These are phyloP conservation scores for Cochlearius cochlearius DNA, from an alignment of 2,113 vertebrate species.

Conservation along the genomic window DNA sequence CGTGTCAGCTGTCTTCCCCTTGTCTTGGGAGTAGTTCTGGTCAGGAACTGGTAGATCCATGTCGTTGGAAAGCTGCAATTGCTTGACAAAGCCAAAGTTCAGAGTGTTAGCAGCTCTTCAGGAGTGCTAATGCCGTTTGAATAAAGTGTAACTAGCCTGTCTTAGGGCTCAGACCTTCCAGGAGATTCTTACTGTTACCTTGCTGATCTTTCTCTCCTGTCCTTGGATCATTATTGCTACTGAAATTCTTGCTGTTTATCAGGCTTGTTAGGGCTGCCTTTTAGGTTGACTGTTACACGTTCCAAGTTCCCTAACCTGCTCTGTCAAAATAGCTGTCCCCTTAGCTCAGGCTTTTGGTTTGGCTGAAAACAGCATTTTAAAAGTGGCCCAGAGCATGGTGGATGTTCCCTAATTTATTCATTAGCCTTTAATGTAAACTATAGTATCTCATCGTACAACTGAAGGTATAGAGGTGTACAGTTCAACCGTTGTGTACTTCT, in stretches of 20 bases:
- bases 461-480: not conserved
- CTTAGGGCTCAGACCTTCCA: not conserved
- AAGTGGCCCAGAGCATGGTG: not conserved
- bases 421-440: not conserved
- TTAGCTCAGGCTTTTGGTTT: not conserved
- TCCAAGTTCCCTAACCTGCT: not conserved
- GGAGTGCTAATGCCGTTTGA: not conserved
- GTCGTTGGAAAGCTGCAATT: not conserved
- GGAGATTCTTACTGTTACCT: not conserved
- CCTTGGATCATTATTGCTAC: not conserved
- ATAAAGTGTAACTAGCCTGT: not conserved
- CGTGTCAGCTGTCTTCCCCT: accelerated
- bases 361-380: not conserved
- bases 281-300: accelerated
- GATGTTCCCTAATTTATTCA: not conserved
- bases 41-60: not conserved
- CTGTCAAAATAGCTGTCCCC: not conserved
- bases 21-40: not conserved
- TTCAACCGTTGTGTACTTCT: not conserved
- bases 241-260: not conserved
- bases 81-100: not conserved
- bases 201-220: not conserved
- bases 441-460: not conserved
- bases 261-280: not conserved
- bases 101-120: not conserved